A percentile compares a stretch with the other conserved stretches of the same genome.
phyloP scores from a whole-genome alignment of 2,113 vertebrate species.

The Saguinus imperator region DNA sequence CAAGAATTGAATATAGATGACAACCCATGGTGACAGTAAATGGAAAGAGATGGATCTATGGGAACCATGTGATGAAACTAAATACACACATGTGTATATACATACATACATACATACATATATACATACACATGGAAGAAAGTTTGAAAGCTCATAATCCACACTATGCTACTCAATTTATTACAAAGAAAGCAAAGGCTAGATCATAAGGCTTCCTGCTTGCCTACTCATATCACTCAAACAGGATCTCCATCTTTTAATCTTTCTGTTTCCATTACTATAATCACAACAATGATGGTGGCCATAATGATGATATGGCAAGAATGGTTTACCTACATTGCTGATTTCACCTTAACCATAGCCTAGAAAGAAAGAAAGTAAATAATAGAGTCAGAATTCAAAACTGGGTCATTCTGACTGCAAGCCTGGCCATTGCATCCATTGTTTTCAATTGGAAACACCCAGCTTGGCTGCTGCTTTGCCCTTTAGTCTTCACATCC shows the following conservation, averaged over 20 bases:
- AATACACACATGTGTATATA: background rate
- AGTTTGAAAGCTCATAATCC: background rate
- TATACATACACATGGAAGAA: background rate
- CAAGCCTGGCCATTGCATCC: background rate
- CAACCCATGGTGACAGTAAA: background rate
- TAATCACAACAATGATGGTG: background rate
- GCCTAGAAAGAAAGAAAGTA: background rate
- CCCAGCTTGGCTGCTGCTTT: background rate
- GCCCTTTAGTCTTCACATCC: background rate
- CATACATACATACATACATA: background rate
- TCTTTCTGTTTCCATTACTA: background rate
- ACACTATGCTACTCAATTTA: background rate
- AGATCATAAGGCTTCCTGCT: background rate
- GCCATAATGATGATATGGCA: background rate
- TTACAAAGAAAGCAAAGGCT: background rate
- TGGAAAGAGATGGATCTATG: background rate
- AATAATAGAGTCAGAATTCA: background rate
- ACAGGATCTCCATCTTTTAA: background rate
- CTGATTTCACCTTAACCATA: background rate
- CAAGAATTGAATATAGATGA: background rate
- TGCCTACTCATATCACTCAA: background rate
- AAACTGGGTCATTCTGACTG: background rate
- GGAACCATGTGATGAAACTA: background rate
- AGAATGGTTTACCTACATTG: background rate
- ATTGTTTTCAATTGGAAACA: background rate